Evolutionary conservation across 2,113 vertebrate genomes (phyloP), one percentile per base, ranked within the genome.

Genomic region (Cryptotis parvus): DNA sequence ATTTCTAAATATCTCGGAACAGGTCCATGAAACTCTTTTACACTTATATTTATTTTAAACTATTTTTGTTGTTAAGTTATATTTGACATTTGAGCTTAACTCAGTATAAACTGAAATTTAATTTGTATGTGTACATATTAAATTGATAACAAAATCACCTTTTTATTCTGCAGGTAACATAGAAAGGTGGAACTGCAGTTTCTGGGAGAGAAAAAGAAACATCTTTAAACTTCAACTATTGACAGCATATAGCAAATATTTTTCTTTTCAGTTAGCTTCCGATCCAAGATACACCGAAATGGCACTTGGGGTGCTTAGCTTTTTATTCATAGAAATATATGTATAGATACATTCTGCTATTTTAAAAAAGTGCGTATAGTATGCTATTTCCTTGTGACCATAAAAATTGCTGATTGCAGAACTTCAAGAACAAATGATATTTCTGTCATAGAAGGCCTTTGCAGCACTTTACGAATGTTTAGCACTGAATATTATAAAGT

Each of bases 131-230:
- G 69, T 87, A 35, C 20, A 15, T 69, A 35, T 74, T 76, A 20
- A 81, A 43, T 41, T 66, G 43, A 90, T 76, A 72, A 29, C 3
- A 63, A 89, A 90, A 70, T 63, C 10, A 74, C 86, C 45, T 39
- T 92, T 94, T 85, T 52, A 49, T 92, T 90, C 31, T 75, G 35
- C 79, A 97, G 95, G 76, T 93, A 75, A 66, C 90, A 85, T 88
- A 90, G 79, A 80, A 82, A 81, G n/a, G 3, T 84, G 55, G 58
- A 82, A 73, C 22, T 93, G 58, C 6, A n/a, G 52, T 35, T 72
- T 84, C 83, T 35, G 31, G 79, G 63, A 89, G 72, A 49, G 24
- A 37, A 79, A 65, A 7, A 78, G 52, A 84, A 83, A 3, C 7
- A 69, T 58, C 79, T 77, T 84, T 78, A 43, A 87, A 66, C 26